Evolutionary conservation across 1,140 invertebrate genomes (phyloP).

Genomic region (Rhagoletis zephyria): DNA sequence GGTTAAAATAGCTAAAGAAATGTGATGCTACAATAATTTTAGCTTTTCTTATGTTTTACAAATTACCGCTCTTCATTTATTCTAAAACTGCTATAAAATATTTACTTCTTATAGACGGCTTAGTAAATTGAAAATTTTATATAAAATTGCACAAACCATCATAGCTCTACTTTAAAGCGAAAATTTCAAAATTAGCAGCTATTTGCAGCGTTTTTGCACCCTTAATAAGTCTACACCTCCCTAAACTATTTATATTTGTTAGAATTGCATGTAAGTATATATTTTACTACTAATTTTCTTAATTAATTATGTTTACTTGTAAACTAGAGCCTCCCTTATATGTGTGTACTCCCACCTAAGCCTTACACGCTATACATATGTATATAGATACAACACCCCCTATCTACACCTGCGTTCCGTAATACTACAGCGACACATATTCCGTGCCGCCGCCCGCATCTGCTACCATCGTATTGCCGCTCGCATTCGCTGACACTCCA

Average conservation of each 20-base stretch:
- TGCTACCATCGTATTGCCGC: conserved; percentile 59
- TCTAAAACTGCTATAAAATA: too few species aligned
- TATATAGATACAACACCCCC: too few species aligned
- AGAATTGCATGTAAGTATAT: not conserved
- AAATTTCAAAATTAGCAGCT: too few species aligned
- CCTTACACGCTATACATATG: not conserved
- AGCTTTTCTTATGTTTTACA: too few species aligned
- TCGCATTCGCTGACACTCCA: conserved; percentile 10
- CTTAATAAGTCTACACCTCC: too few species aligned
- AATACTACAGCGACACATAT: conserved; percentile 72
- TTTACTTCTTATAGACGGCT: too few species aligned
- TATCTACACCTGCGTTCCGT: conserved; percentile 71
- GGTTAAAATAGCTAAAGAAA: not conserved
- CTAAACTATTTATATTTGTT: not conserved
- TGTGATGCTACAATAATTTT: too few species aligned
- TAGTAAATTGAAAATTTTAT: too few species aligned
- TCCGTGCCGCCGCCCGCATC: conserved; percentile 59
- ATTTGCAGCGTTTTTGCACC: too few species aligned
- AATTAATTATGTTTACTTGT: not conserved
- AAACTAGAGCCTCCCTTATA: not conserved
- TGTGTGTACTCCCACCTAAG: not conserved
- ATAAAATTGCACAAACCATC: too few species aligned
- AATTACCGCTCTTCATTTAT: too few species aligned
- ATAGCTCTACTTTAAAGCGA: too few species aligned
- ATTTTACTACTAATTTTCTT: not conserved